These are phyloP conservation scores for Berghia stephanieae DNA, from an alignment of 1,140 invertebrate genomes.

Conservation along the genomic window DNA sequence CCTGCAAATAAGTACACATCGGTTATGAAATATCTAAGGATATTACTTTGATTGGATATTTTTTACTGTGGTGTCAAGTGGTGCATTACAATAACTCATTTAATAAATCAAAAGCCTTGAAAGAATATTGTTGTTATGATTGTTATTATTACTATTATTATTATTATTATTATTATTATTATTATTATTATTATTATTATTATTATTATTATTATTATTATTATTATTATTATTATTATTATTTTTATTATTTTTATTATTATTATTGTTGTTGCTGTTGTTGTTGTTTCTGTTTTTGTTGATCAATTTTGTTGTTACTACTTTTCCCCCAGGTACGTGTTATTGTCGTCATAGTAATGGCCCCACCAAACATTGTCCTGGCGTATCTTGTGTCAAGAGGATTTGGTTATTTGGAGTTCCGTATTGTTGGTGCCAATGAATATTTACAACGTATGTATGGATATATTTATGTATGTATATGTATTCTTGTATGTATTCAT, in stretches of 20 bases:
- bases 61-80: too few species aligned
- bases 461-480: too few species aligned
- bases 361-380: conserved; percentile 53
- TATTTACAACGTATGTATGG: conserved; percentile 49
- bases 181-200: neutral
- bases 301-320: neutral
- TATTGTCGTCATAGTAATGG: conserved; percentile 45
- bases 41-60: too few species aligned
- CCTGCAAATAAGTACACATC: too few species aligned
- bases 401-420: conserved; percentile 60
- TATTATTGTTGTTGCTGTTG: neutral
- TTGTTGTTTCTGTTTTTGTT: neutral
- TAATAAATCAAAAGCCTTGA: too few species aligned
- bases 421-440: conserved; percentile 58
- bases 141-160: neutral
- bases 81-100: too few species aligned
- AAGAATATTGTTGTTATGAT: too few species aligned
- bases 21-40: too few species aligned
- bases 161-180: neutral
- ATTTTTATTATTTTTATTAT: neutral
- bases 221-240: neutral
- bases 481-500: too few species aligned
- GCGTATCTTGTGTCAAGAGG: conserved; percentile 47
- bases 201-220: neutral
- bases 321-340: conserved; percentile 44